phyloP scores from a whole-genome alignment of 2,797 vertebrate species.

The Myiothlypis coronata region DNA sequence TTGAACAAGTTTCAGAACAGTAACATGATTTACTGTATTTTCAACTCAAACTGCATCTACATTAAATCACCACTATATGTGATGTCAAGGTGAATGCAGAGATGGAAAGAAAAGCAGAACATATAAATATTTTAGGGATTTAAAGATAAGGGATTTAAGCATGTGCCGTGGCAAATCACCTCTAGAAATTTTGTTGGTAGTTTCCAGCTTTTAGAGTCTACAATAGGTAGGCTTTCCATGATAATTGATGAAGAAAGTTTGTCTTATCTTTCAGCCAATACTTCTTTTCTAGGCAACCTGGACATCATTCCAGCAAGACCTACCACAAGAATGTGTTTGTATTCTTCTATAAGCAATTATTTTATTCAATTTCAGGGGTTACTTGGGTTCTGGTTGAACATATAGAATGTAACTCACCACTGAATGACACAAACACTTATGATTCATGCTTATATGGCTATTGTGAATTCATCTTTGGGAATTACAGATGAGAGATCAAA shows the following conservation, averaged over 20 bases:
- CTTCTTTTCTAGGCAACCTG: neutral
- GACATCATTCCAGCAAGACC: neutral
- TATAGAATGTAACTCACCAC: neutral
- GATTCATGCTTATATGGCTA: neutral
- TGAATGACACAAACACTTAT: neutral
- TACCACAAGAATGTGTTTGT: neutral
- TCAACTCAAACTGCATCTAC: slow-evolving; percentile 29
- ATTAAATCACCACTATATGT: slow-evolving; percentile 62
- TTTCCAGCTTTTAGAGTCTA: neutral
- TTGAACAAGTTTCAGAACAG: slow-evolving; percentile 27
- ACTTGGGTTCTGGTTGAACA: neutral
- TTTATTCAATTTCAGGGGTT: neutral
- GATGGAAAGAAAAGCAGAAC: slow-evolving; percentile 34
- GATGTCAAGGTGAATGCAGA: slow-evolving; percentile 48
- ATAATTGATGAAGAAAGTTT: neutral
- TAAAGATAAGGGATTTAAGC: slow-evolving; percentile 49
- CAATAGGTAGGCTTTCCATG: neutral
- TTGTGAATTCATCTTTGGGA: neutral
- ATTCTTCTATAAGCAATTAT: neutral
- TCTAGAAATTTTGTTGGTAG: neutral
- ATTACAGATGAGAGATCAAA: neutral
- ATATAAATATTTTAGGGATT: slow-evolving; percentile 18
- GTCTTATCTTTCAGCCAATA: neutral
- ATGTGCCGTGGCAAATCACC: slow-evolving; percentile 9
- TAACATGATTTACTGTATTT: slow-evolving; percentile 57